Evolutionary conservation across 1,140 invertebrate genomes (phyloP).

Genomic region (Dendrolimus kikuchii): DNA sequence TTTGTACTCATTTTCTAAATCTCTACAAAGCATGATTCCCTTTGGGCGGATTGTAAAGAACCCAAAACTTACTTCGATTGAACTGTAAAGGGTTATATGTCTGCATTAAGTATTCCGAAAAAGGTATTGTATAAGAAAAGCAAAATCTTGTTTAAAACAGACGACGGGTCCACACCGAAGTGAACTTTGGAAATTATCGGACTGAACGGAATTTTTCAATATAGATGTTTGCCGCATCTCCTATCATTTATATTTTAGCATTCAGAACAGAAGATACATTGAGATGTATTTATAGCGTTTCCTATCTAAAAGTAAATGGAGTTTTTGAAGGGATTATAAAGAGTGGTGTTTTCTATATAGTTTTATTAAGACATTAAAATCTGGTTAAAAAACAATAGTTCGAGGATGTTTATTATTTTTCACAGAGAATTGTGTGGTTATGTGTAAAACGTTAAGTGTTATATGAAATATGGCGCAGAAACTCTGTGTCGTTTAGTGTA

Average conservation of each 20-base stretch:
- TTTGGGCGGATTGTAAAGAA: slow-evolving; percentile 42
- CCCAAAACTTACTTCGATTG: slow-evolving; percentile 35
- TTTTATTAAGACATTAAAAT: too few relatives aligned
- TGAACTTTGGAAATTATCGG: slow-evolving; percentile 49
- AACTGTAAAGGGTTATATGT: slow-evolving; percentile 52
- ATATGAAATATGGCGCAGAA: too few relatives aligned
- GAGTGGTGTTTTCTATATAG: too few relatives aligned
- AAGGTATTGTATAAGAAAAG: slow-evolving; percentile 60
- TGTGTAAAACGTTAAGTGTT: too few relatives aligned
- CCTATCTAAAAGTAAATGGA: too few relatives aligned
- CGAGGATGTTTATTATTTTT: too few relatives aligned
- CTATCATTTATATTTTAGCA: slow-evolving; percentile 46
- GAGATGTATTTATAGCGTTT: slow-evolving; percentile 9
- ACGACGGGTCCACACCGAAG: slow-evolving; percentile 38
- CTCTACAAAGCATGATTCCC: slow-evolving; percentile 31
- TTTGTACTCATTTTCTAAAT: slow-evolving; percentile 8
- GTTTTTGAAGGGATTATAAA: too few relatives aligned
- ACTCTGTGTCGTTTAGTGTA: too few relatives aligned
- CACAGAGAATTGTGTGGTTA: too few relatives aligned
- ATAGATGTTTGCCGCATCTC: slow-evolving; percentile 46
- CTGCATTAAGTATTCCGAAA: slow-evolving; percentile 58
- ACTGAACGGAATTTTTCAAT: slow-evolving; percentile 53
- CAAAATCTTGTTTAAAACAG: slow-evolving; percentile 61
- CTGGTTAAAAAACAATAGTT: too few relatives aligned
- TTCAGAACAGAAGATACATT: slow-evolving; percentile 16